Evolutionary conservation across 2,888 invertebrate genomes (phyloP).

Genomic region (Candidula unifasciata): DNA sequence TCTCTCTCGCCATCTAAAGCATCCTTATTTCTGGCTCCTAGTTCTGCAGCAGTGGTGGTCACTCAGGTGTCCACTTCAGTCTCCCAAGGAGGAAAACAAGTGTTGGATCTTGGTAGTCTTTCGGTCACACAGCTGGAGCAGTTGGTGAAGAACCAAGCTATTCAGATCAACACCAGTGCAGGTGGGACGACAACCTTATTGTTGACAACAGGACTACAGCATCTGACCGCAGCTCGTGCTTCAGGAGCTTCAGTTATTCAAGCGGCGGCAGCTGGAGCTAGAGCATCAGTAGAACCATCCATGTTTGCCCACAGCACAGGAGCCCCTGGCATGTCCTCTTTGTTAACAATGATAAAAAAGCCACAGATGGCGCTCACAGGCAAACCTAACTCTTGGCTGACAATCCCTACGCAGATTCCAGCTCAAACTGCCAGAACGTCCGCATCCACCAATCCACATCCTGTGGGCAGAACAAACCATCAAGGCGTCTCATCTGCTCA

Average conservation of each 20-base stretch:
- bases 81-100: conserved; percentile 49
- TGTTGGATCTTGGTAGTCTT: conserved; percentile 46
- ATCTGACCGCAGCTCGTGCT: conserved; percentile 1
- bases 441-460: neutral
- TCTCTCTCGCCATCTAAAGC: neutral
- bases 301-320: neutral
- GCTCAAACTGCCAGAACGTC: neutral
- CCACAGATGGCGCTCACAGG: conserved; percentile 10
- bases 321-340: conserved; percentile 13
- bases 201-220: conserved; percentile 45
- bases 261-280: neutral
- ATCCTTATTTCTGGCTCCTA: conserved; percentile 15
- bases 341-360: conserved; percentile 36
- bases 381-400: conserved; percentile 27
- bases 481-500: neutral
- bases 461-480: neutral
- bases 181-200: conserved; percentile 51
- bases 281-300: neutral
- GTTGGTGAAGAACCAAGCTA: conserved; percentile 66
- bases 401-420: conserved; percentile 11
- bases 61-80: conserved; percentile 33
- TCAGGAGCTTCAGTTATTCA: neutral
- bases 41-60: conserved; percentile 16
- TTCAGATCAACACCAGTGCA: conserved; percentile 62
- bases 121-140: conserved; percentile 48